These are phyloP conservation scores for Microtus oregoni DNA, from an alignment of 2,113 vertebrate species.

Conservation along the genomic window DNA sequence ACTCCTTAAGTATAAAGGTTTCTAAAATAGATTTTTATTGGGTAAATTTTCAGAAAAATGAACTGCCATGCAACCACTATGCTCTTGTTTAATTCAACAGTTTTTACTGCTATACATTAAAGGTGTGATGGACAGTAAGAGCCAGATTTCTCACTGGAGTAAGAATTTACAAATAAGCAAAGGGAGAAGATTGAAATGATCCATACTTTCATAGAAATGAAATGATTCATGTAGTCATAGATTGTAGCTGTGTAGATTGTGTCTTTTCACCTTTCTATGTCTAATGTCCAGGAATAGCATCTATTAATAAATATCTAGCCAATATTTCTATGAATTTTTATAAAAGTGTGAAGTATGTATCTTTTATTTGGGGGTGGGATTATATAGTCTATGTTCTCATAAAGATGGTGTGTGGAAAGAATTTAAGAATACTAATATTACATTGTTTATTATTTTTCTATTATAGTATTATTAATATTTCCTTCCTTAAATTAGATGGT, in stretches of 20 bases:
- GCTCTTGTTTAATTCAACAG: neutral
- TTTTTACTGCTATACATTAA: neutral
- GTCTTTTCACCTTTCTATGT: neutral
- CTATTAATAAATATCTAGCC: neutral
- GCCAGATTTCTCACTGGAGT: neutral
- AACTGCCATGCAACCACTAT: neutral
- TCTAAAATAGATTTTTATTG: neutral
- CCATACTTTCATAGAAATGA: neutral
- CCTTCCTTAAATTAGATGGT: neutral
- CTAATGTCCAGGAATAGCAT: neutral
- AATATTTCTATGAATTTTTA: conserved; percentile 42
- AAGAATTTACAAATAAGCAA: neutral
- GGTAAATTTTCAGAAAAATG: neutral
- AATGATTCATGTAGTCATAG: neutral
- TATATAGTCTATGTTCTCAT: neutral
- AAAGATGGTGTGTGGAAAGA: neutral
- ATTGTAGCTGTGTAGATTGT: neutral
- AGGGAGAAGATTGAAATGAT: neutral
- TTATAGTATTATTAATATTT: neutral
- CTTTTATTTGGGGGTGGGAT: neutral
- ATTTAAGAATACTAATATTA: neutral
- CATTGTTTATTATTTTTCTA: neutral
- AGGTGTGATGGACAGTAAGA: neutral
- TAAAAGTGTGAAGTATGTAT: neutral
- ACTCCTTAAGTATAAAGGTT: neutral